A percentile compares a stretch with the other conserved stretches of the same genome.
Evolutionary conservation across 2,888 invertebrate species (phyloP).

Genomic region (Cephus nigrinus): DNA sequence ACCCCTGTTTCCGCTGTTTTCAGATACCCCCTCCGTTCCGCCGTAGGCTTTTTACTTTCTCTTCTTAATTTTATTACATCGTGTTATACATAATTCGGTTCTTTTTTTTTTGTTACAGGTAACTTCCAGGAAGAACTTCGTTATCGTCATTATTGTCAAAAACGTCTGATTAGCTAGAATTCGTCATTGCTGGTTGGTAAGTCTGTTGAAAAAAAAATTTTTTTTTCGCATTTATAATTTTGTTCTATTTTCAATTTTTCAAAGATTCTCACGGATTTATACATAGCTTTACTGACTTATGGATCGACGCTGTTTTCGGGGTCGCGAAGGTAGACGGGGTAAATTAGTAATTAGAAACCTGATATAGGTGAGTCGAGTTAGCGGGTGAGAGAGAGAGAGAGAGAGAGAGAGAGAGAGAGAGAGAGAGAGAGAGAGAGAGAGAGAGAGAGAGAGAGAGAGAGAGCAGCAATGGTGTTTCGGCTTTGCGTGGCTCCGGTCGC

Average conservation of each 20-base stretch:
- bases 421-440: conserved; percentile 35
- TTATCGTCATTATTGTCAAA: conserved; percentile 15
- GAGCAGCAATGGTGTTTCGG: conserved; percentile 55
- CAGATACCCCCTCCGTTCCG: conserved; percentile 26
- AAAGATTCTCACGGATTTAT: not conserved
- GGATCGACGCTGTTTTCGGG: not conserved
- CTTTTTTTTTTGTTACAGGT: not conserved
- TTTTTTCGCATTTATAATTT: not conserved
- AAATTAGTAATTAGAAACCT: conserved; percentile 66
- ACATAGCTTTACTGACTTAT: not conserved
- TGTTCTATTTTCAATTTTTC: not conserved
- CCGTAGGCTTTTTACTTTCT: conserved; percentile 1
- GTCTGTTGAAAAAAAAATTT: not conserved
- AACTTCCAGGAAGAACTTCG: not conserved
- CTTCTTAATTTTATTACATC: conserved; percentile 19
- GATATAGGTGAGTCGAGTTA: conserved; percentile 58
- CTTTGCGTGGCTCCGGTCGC: conserved; percentile 63
- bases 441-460: conserved; percentile 34
- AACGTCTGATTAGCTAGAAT: conserved; percentile 14
- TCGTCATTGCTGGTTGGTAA: conserved; percentile 25
- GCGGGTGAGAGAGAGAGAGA: conserved; percentile 38
- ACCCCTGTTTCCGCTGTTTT: conserved; percentile 38
- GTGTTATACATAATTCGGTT: conserved; percentile 16
- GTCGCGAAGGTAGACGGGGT: conserved; percentile 30
- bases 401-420: conserved; percentile 49